These are phyloP conservation scores for Caenorhabditis latens DNA, from an alignment of 1,140 invertebrate genomes.

Conservation along the genomic window DNA sequence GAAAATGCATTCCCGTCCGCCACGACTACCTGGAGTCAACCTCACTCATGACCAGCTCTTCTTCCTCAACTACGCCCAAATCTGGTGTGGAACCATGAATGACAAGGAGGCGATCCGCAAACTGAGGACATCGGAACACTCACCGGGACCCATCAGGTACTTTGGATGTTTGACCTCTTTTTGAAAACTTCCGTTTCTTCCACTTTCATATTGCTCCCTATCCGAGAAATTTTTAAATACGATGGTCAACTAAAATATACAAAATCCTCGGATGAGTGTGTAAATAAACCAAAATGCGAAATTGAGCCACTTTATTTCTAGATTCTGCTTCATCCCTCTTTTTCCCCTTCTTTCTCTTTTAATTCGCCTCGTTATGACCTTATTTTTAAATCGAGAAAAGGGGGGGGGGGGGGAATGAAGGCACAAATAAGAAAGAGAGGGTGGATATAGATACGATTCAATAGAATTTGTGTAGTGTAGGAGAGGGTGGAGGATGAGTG, in stretches of 20 bases:
- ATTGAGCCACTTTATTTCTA: constrained; percentile 44
- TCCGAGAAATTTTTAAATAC: background rate
- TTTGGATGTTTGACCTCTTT: no score
- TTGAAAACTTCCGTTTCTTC: background rate
- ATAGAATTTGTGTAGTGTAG: background rate
- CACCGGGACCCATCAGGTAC: constrained; percentile 89
- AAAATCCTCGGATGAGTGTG: background rate
- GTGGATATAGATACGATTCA: background rate
- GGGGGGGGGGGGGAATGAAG: background rate
- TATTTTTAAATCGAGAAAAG: background rate
- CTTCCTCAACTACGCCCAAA: constrained; percentile 89
- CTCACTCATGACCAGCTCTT: constrained; percentile 89
- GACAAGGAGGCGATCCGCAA: constrained; percentile 94
- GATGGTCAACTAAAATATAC: background rate
- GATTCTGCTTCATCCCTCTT: background rate
- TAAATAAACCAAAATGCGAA: constrained; percentile 2
- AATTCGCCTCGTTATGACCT: constrained; percentile 36
- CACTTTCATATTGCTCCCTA: background rate
- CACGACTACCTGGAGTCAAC: constrained; percentile 85
- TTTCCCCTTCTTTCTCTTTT: background rate
- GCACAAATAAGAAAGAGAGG: constrained; percentile 1
- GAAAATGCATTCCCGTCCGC: constrained; percentile 70
- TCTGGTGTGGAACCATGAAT: constrained; percentile 97
- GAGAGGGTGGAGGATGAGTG: background rate
- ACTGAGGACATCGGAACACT: constrained; percentile 92